Evolutionary conservation across 1,140 invertebrate genomes (phyloP).

Genomic region (Trachymyrmex septentrionalis): DNA sequence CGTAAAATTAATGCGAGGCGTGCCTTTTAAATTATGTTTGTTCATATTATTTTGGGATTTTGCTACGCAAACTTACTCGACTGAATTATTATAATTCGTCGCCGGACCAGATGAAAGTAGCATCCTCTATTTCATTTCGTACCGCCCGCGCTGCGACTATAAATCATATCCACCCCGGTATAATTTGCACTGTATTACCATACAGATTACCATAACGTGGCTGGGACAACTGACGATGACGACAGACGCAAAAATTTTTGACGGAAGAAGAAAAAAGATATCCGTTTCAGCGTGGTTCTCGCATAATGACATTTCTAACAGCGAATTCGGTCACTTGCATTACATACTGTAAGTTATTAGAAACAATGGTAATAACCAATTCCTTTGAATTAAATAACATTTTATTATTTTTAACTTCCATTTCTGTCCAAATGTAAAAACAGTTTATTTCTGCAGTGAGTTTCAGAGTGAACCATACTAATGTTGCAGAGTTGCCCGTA

Average conservation of each 20-base stretch:
- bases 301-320: not conserved
- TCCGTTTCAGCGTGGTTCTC: not conserved
- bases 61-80: conserved; percentile 20
- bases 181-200: conserved; percentile 62
- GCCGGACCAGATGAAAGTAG: conserved; percentile 57
- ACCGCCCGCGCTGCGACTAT: conserved; percentile 25
- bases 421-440: no score
- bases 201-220: conserved; percentile 59
- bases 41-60: conserved; percentile 35
- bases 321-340: no score
- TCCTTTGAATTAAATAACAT: no score
- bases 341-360: no score
- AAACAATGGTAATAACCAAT: no score
- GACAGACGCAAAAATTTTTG: conserved; percentile 25
- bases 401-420: no score
- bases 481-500: no score
- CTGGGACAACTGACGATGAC: not conserved
- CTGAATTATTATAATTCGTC: conserved; percentile 61
- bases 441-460: no score
- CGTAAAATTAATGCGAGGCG: conserved; percentile 14
- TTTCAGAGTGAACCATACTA: no score
- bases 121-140: conserved; percentile 54
- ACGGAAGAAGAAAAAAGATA: not conserved
- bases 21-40: conserved; percentile 27
- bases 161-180: conserved; percentile 54